Conservation (phyloP, 2,888 invertebrate species). For the Gasteruption jaculator region DNA sequence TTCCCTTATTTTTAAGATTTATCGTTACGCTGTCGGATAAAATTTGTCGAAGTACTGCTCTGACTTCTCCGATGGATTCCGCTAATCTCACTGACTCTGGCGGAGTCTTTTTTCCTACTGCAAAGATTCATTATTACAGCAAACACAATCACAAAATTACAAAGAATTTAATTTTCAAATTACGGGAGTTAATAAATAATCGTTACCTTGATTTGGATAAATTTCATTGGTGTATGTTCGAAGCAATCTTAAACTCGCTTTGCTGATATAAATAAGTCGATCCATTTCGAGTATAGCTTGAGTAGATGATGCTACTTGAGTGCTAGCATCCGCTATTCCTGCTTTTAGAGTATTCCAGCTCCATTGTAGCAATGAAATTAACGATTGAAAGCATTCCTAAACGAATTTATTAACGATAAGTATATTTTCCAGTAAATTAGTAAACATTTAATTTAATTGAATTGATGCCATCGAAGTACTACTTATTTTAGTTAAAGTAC, state of each 20-base stretch:
- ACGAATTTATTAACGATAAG: too few species aligned
- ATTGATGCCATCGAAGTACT: too few species aligned
- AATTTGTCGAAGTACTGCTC: conserved; percentile 76
- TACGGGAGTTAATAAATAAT: conserved; percentile 6
- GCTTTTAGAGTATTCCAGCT: conserved; percentile 85
- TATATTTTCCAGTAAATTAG: too few species aligned
- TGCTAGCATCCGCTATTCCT: conserved; percentile 60
- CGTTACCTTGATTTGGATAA: conserved; percentile 70
- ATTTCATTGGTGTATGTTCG: conserved; percentile 87
- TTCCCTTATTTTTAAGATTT: conserved; percentile 42
- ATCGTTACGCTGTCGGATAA: conserved; percentile 67
- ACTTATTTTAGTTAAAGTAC: neutral
- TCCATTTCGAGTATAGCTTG: conserved; percentile 66
- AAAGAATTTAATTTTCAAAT: neutral
- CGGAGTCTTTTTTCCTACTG: conserved; percentile 50
- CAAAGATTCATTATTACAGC: too few species aligned
- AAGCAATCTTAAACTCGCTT: conserved; percentile 76
- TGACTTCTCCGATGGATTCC: conserved; percentile 81
- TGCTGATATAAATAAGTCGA: conserved; percentile 79
- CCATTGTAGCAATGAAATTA: conserved; percentile 84
- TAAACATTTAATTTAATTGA: too few species aligned
- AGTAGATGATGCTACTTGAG: conserved; percentile 52
- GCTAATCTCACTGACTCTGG: conserved; percentile 75
- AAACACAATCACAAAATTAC: neutral
- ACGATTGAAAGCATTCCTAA: conserved; percentile 74